Evolutionary conservation across 2,797 vertebrate genomes (phyloP), one percentile per base, ranked within the genome.

Genomic region (Strix occidentalis): DNA sequence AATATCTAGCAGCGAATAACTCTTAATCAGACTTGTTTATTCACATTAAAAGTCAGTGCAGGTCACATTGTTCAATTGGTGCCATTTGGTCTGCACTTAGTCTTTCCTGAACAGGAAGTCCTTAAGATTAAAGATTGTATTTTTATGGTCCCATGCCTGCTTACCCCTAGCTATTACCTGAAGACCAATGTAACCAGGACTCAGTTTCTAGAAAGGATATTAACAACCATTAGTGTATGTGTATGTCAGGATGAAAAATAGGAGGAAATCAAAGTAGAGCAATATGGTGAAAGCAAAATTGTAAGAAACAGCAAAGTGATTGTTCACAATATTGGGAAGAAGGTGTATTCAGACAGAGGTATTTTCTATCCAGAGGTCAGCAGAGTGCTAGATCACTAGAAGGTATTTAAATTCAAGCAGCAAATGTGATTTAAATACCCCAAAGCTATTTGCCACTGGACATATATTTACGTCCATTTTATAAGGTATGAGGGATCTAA

Each of bases 111-210:
- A 96, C 97, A 97, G 98, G 98, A 98, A 98, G 98, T 98, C 95
- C 97, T 98, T 98, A 97, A 98, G 98, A 98, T 98, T 97, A 98
- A 97, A 98, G 98, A 97, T 97, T 97, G 87, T 97, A 95, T 97
- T 98, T 98, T 97, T 98, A 98, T 97, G 97, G 96, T 97, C 94
- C 92, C 91, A 75, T 90, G 97, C 68, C 96, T 97, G 92, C 96
- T 81, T 97, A 91, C 83, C 77, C 82, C 79, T 91, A 90, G 89
- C 95, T 96, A 97, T 97, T 97, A 97, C 95, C 96, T 93, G 94
- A 97, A 97, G 93, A 98, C 93, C 97, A 97, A 76, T 87, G 95
- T 86, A 97, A 90, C 95, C 80, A 85, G 89, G 82, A 96, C 92
- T 93, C 91, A 56, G 74, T 96, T 97, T 97, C 94, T 96, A 97